Evolutionary conservation across 1,140 invertebrate species (phyloP).

Genomic region (Habropoda laboriosa): DNA sequence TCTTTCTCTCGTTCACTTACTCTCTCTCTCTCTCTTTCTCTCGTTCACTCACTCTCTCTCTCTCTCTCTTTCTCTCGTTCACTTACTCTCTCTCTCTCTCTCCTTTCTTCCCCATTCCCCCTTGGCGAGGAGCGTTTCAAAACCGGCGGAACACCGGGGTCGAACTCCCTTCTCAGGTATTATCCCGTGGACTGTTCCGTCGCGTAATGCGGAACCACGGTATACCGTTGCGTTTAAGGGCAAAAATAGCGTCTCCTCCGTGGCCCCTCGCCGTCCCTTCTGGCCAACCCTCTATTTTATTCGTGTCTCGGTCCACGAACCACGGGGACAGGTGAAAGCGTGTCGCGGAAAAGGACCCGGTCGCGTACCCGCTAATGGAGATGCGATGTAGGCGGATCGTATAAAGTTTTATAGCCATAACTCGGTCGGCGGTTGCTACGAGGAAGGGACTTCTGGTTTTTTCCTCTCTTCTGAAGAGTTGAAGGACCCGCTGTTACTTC

Average conservation of each 20-base stretch:
- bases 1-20: too few relatives aligned
- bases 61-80: too few relatives aligned
- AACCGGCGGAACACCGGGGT: conserved; percentile 34
- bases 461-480: too few relatives aligned
- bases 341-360: conserved; percentile 39
- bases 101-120: conserved; percentile 12
- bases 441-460: background rate
- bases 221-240: conserved; percentile 48
- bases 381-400: conserved; percentile 71
- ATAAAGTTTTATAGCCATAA: conserved; percentile 73
- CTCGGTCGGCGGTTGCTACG: background rate
- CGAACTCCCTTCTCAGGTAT: conserved; percentile 46
- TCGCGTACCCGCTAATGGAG: conserved; percentile 73
- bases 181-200: conserved; percentile 37
- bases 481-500: background rate
- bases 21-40: too few relatives aligned
- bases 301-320: conserved; percentile 33
- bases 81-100: background rate
- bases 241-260: conserved; percentile 42
- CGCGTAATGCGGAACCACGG: conserved; percentile 51
- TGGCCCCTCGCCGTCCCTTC: conserved; percentile 13
- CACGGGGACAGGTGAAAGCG: conserved; percentile 38
- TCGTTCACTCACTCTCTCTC: too few relatives aligned
- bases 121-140: conserved; percentile 26
- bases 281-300: conserved; percentile 37